A percentile compares a stretch with the other conserved stretches of the same genome.
Evolutionary conservation across 2,888 invertebrate species (phyloP).

Genomic region (Drosophila birchii): DNA sequence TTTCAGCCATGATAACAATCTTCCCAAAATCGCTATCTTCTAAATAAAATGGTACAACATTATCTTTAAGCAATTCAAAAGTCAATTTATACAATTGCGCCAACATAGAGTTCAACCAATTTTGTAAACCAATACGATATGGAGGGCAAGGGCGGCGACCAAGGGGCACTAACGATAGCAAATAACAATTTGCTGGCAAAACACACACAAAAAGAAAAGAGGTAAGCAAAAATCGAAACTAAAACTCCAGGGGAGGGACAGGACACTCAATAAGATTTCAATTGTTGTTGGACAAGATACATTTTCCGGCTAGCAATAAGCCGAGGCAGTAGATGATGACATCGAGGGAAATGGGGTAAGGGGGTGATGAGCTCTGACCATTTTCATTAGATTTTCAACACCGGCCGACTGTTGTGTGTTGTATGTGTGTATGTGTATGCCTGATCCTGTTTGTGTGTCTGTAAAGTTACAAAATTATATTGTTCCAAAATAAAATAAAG

Average conservation of each 20-base stretch:
- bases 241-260: slow-evolving; percentile 45
- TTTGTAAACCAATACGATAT: slow-evolving; percentile 74
- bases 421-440: background rate
- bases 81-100: slow-evolving; percentile 77
- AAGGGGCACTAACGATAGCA: slow-evolving; percentile 55
- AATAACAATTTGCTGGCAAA: slow-evolving; percentile 76
- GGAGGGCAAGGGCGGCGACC: slow-evolving; percentile 8
- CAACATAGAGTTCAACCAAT: slow-evolving; percentile 76
- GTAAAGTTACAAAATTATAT: slow-evolving; percentile 80
- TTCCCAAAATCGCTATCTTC: background rate
- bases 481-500: slow-evolving; percentile 79
- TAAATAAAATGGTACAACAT: slow-evolving; percentile 38
- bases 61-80: slow-evolving; percentile 64
- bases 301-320: slow-evolving; percentile 12
- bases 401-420: slow-evolving; percentile 17
- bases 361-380: slow-evolving; percentile 37
- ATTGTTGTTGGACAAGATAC: slow-evolving; percentile 57
- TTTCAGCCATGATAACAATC: background rate
- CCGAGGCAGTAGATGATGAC: background rate
- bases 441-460: slow-evolving; percentile 22
- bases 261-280: slow-evolving; percentile 73
- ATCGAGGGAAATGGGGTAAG: slow-evolving; percentile 5
- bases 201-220: slow-evolving; percentile 55
- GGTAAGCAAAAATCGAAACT: slow-evolving; percentile 58
- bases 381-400: slow-evolving; percentile 74